Percentiles rank a stretch among this genome's conserved stretches.
Evolutionary conservation across 2,113 vertebrate genomes (phyloP).

Genomic region (Chaetodon trifascialis): DNA sequence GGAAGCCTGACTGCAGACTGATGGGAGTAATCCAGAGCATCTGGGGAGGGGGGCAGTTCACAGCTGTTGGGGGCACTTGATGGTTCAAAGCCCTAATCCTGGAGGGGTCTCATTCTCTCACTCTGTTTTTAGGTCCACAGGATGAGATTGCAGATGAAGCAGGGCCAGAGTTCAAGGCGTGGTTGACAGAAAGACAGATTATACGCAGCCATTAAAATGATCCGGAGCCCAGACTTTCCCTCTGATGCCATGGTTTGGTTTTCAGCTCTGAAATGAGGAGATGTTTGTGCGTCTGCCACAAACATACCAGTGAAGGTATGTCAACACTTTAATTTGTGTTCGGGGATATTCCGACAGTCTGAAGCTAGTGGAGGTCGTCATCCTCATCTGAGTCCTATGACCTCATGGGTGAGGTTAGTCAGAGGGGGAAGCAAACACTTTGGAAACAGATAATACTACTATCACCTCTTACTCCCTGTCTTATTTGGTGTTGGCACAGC

Average conservation of each 20-base stretch:
- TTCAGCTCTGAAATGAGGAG: slow-evolving; percentile 19
- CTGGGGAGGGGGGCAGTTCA: slow-evolving; percentile 55
- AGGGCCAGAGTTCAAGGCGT: slow-evolving; percentile 4
- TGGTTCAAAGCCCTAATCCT: slow-evolving; percentile 69
- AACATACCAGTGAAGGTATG: background rate
- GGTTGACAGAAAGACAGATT: slow-evolving; percentile 43
- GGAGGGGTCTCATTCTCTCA: slow-evolving; percentile 49
- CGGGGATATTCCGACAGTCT: slow-evolving; percentile 11
- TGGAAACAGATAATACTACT: slow-evolving; percentile 45
- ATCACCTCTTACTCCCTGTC: slow-evolving; percentile 45
- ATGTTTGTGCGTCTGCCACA: slow-evolving; percentile 13
- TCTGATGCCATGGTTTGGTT: slow-evolving; percentile 28
- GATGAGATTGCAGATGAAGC: slow-evolving; percentile 36
- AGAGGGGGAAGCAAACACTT: slow-evolving; percentile 37
- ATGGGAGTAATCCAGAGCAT: slow-evolving; percentile 71
- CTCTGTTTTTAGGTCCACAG: slow-evolving; percentile 68
- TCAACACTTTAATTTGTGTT: slow-evolving; percentile 9
- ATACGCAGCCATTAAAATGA: slow-evolving; percentile 19
- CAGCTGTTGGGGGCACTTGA: slow-evolving; percentile 79
- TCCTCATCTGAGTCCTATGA: background rate
- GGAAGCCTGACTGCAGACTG: slow-evolving; percentile 44
- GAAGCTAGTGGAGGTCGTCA: background rate
- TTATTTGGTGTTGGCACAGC: slow-evolving; percentile 9
- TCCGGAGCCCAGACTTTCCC: slow-evolving; percentile 50
- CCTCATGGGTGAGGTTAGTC: slow-evolving; percentile 47